Evolutionary conservation across 2,888 invertebrate genomes (phyloP), one percentile per base, ranked within the genome.

Genomic region (Cyrtodaria siliqua): DNA sequence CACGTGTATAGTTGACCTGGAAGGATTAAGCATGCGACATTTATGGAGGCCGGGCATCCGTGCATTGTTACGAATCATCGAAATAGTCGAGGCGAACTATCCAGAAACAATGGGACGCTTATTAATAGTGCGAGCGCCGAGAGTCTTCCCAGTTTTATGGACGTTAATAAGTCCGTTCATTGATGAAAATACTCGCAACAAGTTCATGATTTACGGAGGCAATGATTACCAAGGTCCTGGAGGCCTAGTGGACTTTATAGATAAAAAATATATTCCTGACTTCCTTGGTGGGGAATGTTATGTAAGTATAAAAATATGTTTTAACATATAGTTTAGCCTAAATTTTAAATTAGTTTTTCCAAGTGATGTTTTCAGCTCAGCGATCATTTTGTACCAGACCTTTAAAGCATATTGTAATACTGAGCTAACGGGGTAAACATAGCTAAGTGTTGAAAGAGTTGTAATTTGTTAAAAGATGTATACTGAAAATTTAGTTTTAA

Each of bases 71-170:
- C 93, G 94, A 75, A 95, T 96, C 79, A 96, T 96, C 86, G 96
- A 97, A 93, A 96, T 97, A 57, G 97, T 97, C 27, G 97, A 98
- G 93, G 96, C 96, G 52, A 97, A 98, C 93, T 98, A 98, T 94
- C 98, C 98, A 0, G 98, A 98, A 94, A 98, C 98, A 12, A 96
- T 98, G 96, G 97, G 97, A 1, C 94, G 97, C 42, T 96, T 98
- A 76, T 94, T 98, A 70, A 97, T 98, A 69, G 97, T 98, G 52
- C 94, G 98, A 53, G 98, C 98, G 14, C 98, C 98, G 0, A 94
- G 98, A 79, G 97, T 98, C 57, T 98, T 98, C 93, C 98, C 98
- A 3, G 97, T 98, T 67, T 94, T 98, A 42, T 98, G 98, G 98
- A 98, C 98, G 0, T 95, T 98, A 70, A 96, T 98, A 82, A 97